These are phyloP conservation scores for Stictonetta naevosa DNA, from an alignment of 2,113 vertebrate species.

Conservation along the genomic window DNA sequence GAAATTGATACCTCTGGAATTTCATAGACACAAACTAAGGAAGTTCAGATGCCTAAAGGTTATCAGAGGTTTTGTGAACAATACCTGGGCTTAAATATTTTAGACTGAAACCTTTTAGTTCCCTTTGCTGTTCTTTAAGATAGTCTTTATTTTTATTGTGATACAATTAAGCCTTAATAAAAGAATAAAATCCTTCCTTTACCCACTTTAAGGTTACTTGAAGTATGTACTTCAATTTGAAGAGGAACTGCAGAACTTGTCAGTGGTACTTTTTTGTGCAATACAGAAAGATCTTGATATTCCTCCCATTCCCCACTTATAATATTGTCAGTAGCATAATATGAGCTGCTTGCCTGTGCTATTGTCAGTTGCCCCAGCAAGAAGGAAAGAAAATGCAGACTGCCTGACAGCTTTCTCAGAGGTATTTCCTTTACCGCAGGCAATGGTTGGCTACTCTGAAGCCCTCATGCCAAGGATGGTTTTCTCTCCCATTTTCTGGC, in stretches of 20 bases:
- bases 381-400: background rate
- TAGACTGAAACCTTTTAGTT: background rate
- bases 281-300: background rate
- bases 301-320: background rate
- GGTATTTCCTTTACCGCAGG: background rate
- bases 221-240: background rate
- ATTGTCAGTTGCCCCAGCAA: background rate
- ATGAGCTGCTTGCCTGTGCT: background rate
- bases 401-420: background rate
- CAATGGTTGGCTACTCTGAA: background rate
- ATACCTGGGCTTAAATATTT: background rate
- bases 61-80: background rate
- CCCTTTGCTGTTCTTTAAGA: background rate
- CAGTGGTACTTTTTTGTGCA: background rate
- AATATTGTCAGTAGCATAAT: background rate
- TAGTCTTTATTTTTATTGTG: background rate
- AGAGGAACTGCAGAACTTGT: background rate
- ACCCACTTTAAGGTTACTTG: background rate
- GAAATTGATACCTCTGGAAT: background rate
- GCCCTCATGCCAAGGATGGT: fast-evolving
- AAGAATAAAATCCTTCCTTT: background rate
- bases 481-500: background rate
- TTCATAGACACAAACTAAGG: background rate
- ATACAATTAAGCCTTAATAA: fast-evolving
- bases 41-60: background rate